Evolutionary conservation across 2,797 vertebrate genomes (phyloP).

Genomic region (Catamblyrhynchus diadema): DNA sequence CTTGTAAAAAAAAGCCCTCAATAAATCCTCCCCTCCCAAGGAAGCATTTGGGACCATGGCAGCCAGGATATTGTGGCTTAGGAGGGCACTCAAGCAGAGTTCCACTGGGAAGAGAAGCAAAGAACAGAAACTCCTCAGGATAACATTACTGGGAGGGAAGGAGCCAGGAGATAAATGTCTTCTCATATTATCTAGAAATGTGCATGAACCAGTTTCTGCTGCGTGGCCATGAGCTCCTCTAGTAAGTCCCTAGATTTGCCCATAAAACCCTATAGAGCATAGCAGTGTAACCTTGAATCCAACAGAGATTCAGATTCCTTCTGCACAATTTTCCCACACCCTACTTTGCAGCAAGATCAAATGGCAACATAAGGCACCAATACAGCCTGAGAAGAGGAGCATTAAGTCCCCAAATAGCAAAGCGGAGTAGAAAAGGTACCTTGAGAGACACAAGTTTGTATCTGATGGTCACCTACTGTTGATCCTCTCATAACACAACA

Average conservation of each 20-base stretch:
- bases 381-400: neutral
- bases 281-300: neutral
- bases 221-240: neutral
- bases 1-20: neutral
- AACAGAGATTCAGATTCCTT: neutral
- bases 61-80: neutral
- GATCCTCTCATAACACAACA: accelerated
- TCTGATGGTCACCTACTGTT: neutral
- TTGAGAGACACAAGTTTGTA: neutral
- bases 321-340: neutral
- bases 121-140: neutral
- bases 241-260: neutral
- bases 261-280: neutral
- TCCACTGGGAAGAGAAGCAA: neutral
- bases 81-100: neutral
- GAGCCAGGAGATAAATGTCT: neutral
- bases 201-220: neutral
- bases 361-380: neutral
- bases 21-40: neutral
- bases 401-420: neutral
- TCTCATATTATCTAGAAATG: neutral
- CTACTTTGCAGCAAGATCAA: neutral
- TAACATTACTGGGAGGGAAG: neutral
- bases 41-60: neutral
- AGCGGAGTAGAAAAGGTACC: neutral